A percentile compares a stretch with the other conserved stretches of the same genome.
phyloP scores from a whole-genome alignment of 2,113 vertebrate genomes.

The Scopus umbretta region DNA sequence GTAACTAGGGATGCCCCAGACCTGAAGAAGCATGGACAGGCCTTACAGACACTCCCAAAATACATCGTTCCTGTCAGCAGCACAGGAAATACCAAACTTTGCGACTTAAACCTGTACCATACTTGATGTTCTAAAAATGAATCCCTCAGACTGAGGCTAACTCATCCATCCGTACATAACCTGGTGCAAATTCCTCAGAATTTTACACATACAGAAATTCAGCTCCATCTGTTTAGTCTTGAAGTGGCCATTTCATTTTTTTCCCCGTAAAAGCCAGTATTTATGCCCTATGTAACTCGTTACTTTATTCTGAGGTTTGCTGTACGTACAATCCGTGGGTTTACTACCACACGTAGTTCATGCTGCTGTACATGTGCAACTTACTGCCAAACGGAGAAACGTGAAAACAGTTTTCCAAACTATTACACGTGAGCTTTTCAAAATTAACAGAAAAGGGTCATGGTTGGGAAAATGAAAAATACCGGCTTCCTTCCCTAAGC shows the following conservation, averaged over 20 bases:
- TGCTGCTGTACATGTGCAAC: background rate
- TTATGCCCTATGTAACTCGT: background rate
- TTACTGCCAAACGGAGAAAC: background rate
- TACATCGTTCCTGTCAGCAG: background rate
- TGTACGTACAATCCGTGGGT: background rate
- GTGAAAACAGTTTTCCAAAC: background rate
- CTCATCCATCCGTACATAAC: background rate
- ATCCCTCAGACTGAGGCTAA: too few relatives aligned
- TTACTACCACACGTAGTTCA: background rate
- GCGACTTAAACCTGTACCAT: too few relatives aligned
- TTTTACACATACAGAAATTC: background rate
- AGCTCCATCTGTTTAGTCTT: background rate
- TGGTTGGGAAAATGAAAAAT: background rate
- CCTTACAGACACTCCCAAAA: background rate
- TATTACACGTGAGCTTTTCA: background rate
- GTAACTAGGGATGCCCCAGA: fast-evolving
- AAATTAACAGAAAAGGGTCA: background rate
- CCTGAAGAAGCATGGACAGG: too few relatives aligned
- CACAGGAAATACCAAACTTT: background rate
- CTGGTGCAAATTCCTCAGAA: background rate
- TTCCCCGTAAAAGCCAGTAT: background rate
- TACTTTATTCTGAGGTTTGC: background rate
- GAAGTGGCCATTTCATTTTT: background rate
- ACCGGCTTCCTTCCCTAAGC: too few relatives aligned
- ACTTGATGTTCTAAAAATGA: background rate